These are phyloP conservation scores for Eulemur rubriventer DNA, from an alignment of 2,797 vertebrate species.

Conservation along the genomic window DNA sequence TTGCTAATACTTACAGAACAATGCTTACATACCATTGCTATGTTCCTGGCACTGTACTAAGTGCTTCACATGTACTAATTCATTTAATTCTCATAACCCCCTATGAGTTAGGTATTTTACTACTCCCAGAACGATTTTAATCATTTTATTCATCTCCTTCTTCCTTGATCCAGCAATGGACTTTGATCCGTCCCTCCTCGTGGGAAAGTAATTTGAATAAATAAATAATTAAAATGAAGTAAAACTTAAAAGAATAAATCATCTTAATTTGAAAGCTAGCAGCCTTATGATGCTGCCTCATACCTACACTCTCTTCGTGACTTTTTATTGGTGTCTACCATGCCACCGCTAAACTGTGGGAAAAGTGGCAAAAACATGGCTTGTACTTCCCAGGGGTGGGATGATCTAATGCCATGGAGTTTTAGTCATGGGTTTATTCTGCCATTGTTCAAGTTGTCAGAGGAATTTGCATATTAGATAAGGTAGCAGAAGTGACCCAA, in stretches of 20 bases:
- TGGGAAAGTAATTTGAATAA: neutral
- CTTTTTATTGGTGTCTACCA: neutral
- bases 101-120: neutral
- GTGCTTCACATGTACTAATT: neutral
- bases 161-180: neutral
- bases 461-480: neutral
- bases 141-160: neutral
- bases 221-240: slow-evolving; percentile 44
- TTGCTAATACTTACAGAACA: neutral
- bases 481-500: neutral
- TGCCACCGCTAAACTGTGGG: neutral
- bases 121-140: neutral
- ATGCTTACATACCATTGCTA: neutral
- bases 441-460: neutral
- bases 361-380: neutral
- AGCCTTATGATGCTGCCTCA: neutral
- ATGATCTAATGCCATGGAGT: neutral
- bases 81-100: neutral
- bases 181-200: neutral
- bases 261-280: neutral
- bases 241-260: neutral
- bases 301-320: neutral
- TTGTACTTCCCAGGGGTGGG: neutral
- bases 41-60: neutral
- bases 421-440: neutral